A percentile compares a stretch with the other conserved stretches of the same genome.
Evolutionary conservation across 2,113 vertebrate genomes (phyloP).

Genomic region (Zingel zingel): DNA sequence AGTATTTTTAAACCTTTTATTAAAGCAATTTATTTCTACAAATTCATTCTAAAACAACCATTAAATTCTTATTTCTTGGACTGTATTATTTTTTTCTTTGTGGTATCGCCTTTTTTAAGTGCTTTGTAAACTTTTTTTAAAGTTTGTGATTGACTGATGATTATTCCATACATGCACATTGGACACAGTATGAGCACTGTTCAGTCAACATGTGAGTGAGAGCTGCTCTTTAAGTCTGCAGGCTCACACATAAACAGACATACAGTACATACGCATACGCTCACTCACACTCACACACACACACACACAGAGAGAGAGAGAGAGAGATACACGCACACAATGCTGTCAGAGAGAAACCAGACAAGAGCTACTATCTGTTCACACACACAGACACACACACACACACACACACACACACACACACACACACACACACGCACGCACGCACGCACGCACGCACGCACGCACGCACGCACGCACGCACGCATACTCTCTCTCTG

Average conservation of each 20-base stretch:
- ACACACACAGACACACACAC: constrained; percentile 11
- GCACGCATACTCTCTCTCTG: too few relatives aligned
- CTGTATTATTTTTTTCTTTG: not conserved
- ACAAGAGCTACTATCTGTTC: constrained; percentile 48
- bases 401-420: constrained; percentile 24
- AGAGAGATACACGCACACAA: not conserved
- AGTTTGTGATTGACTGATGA: constrained; percentile 1
- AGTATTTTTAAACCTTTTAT: constrained; percentile 31
- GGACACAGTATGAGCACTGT: not conserved
- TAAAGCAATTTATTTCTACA: constrained; percentile 19
- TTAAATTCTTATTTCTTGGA: not conserved
- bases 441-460: constrained; percentile 19
- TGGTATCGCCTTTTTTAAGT: not conserved
- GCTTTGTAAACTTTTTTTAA: constrained; percentile 10
- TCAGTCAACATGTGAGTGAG: constrained; percentile 37
- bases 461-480: constrained; percentile 26
- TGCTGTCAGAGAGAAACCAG: constrained; percentile 71
- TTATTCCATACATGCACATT: not conserved
- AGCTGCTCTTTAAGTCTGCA: constrained; percentile 20
- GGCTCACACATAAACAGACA: constrained; percentile 12
- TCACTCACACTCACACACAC: constrained; percentile 36
- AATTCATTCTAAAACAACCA: not conserved
- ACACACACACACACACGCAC: constrained; percentile 41
- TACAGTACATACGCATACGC: constrained; percentile 3
- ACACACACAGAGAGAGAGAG: constrained; percentile 47